Conservation (phyloP, 2,113 vertebrate species). For the Carollia perspicillata region DNA sequence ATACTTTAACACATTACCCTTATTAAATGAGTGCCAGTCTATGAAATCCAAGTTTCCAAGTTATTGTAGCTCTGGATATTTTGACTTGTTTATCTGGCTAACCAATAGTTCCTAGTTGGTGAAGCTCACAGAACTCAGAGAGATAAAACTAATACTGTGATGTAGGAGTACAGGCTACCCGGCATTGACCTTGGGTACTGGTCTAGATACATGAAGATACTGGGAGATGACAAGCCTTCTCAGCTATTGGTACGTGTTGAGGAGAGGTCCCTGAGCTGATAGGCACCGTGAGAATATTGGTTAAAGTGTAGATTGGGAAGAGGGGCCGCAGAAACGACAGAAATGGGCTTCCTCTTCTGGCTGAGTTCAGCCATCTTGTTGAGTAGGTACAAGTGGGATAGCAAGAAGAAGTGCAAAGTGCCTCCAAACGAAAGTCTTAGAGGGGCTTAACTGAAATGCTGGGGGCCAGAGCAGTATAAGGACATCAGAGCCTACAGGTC, state of each 20-base stretch:
- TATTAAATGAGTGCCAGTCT: not conserved
- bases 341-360: not conserved
- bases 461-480: not conserved
- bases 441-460: not conserved
- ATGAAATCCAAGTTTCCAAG: not conserved
- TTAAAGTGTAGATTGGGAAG: not conserved
- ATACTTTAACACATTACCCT: not conserved
- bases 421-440: not conserved
- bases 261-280: not conserved
- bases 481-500: not conserved
- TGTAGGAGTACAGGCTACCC: not conserved
- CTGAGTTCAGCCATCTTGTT: not conserved
- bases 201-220: not conserved
- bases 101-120: not conserved
- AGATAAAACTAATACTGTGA: not conserved
- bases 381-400: not conserved
- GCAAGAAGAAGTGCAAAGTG: not conserved
- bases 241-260: not conserved
- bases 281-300: not conserved
- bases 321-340: not conserved
- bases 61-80: not conserved
- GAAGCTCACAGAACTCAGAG: not conserved
- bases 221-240: not conserved
- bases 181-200: rapidly evolving
- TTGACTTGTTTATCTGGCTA: not conserved